These are phyloP conservation scores for Leptinotarsa peninsularis DNA, from an alignment of 2,888 invertebrate species.

Conservation along the genomic window DNA sequence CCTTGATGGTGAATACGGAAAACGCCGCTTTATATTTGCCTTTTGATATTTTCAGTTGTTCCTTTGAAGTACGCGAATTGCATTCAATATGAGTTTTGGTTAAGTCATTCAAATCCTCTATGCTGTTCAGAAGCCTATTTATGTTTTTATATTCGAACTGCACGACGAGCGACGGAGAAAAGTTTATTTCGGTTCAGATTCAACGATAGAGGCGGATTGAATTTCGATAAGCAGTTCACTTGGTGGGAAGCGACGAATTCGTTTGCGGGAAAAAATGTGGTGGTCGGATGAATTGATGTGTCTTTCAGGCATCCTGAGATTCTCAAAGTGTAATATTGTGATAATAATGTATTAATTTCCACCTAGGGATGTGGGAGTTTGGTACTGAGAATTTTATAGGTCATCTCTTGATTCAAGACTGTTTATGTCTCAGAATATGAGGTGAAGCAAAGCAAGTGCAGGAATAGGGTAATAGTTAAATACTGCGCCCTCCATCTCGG, in stretches of 20 bases:
- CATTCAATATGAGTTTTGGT: slow-evolving; percentile 24
- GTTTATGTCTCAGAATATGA: too few relatives aligned
- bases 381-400: too few relatives aligned
- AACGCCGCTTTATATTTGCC: slow-evolving; percentile 22
- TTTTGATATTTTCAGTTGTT: slow-evolving; percentile 21
- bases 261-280: too few relatives aligned
- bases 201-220: slow-evolving; percentile 1
- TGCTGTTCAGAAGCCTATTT: slow-evolving; percentile 10
- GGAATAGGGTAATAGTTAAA: too few relatives aligned
- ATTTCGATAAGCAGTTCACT: slow-evolving; percentile 13
- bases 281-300: too few relatives aligned
- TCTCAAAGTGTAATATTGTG: too few relatives aligned
- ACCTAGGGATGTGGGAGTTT: too few relatives aligned
- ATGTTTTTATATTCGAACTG: slow-evolving; percentile 15
- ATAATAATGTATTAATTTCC: too few relatives aligned
- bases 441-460: too few relatives aligned
- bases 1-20: background rate
- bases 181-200: slow-evolving; percentile 12
- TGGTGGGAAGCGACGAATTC: background rate
- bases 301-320: too few relatives aligned
- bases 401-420: too few relatives aligned
- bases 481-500: too few relatives aligned
- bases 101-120: slow-evolving; percentile 18
- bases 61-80: slow-evolving; percentile 24
- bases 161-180: background rate